A percentile compares a stretch with the other conserved stretches of the same genome.
Evolutionary conservation across 2,797 vertebrate species (phyloP).

Genomic region (Mallotus villosus): DNA sequence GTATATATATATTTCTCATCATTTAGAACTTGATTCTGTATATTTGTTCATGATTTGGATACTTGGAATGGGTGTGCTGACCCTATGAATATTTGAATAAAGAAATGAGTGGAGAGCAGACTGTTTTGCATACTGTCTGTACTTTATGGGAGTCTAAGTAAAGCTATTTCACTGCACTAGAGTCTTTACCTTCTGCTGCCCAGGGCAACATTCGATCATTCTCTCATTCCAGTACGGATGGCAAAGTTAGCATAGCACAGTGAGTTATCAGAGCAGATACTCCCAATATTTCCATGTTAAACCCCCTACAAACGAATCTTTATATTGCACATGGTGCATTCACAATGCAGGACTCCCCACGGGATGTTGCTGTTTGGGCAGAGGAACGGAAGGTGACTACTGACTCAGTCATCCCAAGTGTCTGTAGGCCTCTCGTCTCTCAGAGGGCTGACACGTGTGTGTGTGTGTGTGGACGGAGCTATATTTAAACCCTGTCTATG

Average conservation of each 20-base stretch:
- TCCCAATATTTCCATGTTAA: too few relatives aligned
- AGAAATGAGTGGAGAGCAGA: background rate
- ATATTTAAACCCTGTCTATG: conserved; percentile 42
- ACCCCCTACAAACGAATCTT: too few relatives aligned
- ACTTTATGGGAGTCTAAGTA: background rate
- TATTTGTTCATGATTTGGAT: conserved; percentile 2
- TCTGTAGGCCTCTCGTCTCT: conserved; percentile 14
- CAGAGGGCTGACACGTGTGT: conserved; percentile 14
- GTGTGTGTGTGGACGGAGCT: conserved; percentile 21
- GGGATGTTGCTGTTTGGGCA: background rate
- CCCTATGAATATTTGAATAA: conserved; percentile 13
- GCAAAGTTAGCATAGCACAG: background rate
- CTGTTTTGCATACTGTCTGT: background rate
- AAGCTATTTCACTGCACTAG: background rate
- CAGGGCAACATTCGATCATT: background rate
- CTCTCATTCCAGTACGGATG: background rate
- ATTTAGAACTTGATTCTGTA: background rate
- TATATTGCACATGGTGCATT: background rate
- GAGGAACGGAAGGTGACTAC: background rate
- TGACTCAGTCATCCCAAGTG: background rate
- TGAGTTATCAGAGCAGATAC: too few relatives aligned
- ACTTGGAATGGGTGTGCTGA: background rate
- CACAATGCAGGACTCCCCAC: background rate
- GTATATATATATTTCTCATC: background rate
- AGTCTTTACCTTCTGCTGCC: background rate